phyloP scores from a whole-genome alignment of 2,797 vertebrate genomes.

The Cirrhinus molitorella region DNA sequence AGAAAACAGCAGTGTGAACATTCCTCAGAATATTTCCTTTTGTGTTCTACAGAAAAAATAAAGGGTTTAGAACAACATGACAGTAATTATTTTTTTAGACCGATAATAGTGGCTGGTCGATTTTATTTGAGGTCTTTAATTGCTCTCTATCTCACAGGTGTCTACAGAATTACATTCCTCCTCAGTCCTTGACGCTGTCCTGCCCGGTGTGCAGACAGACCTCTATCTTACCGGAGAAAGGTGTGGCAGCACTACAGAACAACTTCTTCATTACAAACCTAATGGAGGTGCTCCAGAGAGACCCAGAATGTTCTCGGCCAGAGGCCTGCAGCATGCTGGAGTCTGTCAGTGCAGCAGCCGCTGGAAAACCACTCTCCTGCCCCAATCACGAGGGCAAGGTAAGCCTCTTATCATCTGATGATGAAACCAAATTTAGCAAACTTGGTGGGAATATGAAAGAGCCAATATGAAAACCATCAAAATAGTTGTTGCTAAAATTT shows the following conservation, averaged over 20 bases:
- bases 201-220: constrained; percentile 96
- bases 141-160: constrained; percentile 79
- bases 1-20: background rate
- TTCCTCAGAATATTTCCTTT: background rate
- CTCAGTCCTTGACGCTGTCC: constrained; percentile 93
- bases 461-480: background rate
- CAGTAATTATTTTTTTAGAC: too few species aligned
- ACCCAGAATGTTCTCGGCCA: constrained; percentile 83
- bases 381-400: constrained; percentile 89
- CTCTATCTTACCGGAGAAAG: constrained; percentile 93
- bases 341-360: constrained; percentile 84
- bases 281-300: constrained; percentile 94
- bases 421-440: constrained; percentile 12
- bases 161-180: constrained; percentile 95
- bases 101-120: background rate
- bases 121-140: background rate
- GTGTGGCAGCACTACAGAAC: constrained; percentile 92
- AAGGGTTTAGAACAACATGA: too few species aligned
- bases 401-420: constrained; percentile 36
- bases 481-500: background rate
- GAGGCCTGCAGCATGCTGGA: constrained; percentile 82
- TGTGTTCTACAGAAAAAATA: background rate
- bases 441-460: background rate
- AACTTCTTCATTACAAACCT: constrained; percentile 98
- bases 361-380: constrained; percentile 90